Percentiles rank a stretch among this genome's conserved stretches.
These are phyloP conservation scores for Byasa hedistus DNA, from an alignment of 2,888 invertebrate species.

Conservation along the genomic window DNA sequence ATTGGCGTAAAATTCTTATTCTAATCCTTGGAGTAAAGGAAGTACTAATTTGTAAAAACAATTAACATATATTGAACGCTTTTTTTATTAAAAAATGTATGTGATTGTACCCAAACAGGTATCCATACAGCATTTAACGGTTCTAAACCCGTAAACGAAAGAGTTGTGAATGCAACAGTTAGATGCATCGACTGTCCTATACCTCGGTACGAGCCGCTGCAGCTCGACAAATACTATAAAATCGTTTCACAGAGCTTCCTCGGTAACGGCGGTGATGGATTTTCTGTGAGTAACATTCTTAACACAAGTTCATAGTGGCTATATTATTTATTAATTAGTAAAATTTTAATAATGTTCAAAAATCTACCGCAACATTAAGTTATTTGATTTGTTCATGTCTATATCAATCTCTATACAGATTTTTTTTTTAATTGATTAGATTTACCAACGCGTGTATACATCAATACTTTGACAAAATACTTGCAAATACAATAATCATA, in stretches of 20 bases:
- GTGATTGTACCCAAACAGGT: conserved; percentile 8
- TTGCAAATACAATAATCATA: too few relatives aligned
- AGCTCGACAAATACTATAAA: conserved; percentile 79
- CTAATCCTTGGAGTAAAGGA: too few relatives aligned
- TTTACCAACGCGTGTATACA: too few relatives aligned
- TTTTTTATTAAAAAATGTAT: too few relatives aligned
- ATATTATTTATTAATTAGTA: not conserved
- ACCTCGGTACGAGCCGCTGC: conserved; percentile 79
- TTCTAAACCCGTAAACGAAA: conserved; percentile 73
- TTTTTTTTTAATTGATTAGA: too few relatives aligned
- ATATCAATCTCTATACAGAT: too few relatives aligned
- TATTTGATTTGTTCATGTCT: too few relatives aligned
- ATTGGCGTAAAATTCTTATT: too few relatives aligned
- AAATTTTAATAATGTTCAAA: not conserved
- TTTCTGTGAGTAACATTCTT: conserved; percentile 60
- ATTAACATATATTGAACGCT: too few relatives aligned
- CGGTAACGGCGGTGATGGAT: conserved; percentile 85
- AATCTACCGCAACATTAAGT: too few relatives aligned
- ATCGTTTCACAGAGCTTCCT: conserved; percentile 82
- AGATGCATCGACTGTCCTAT: conserved; percentile 82
- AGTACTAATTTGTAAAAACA: too few relatives aligned
- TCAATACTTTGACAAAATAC: too few relatives aligned
- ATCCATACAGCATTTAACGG: conserved; percentile 65
- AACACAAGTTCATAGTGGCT: not conserved
- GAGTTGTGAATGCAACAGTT: conserved; percentile 77